Base-by-base conservation (phyloP, 2,888 invertebrate genomes). In the Cremastinae sp. region DNA sequence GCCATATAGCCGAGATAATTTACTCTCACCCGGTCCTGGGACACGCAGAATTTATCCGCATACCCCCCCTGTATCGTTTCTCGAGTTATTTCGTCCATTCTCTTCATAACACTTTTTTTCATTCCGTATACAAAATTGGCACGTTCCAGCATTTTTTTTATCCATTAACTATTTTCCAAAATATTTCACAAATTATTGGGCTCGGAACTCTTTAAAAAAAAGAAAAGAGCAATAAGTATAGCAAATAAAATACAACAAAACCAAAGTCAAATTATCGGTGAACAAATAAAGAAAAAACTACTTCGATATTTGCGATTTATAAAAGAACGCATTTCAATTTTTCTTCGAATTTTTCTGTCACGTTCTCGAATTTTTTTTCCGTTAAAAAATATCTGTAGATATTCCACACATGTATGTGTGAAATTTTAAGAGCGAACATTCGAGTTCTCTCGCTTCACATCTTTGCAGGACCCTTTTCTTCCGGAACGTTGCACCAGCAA, bases 401-500 rank as follows among this genome's bases (percentile, higher is more conserved):
- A 3, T 28, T 28, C 5, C 28, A 3, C 28, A 5, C 5, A 28
- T 5, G 28, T 28, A 5, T 28, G 5, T 5, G 28, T 28, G 28
- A 28, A 28, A 5, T 28, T 28, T 28, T 5, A 28, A 59, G 45
- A 45, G 66, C 68, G 53, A 65, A 74, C 70, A 75, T 75, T 64
- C 56, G 62, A 66, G 43, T 68, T 69, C 47, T 75, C 77, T 74
- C 78, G 65, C 78, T 83, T 77, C 78, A 80, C 81, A 83, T 77
- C 77, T 84, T 86, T 84, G 82, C 83, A 83, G 84, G 84, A 84
- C 83, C 87, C 86, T 87, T 87, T 86, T 85, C 84, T 88, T 87
- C 86, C 85, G 85, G 86, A 86, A 85, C 87, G 85, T 83, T 86
- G 84, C 82, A 73, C 83, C 85, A 84, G 85, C 87, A 87, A 88